These are phyloP conservation scores for Circaetus cinerascens DNA, from an alignment of 2,113 vertebrate species.

Conservation along the genomic window DNA sequence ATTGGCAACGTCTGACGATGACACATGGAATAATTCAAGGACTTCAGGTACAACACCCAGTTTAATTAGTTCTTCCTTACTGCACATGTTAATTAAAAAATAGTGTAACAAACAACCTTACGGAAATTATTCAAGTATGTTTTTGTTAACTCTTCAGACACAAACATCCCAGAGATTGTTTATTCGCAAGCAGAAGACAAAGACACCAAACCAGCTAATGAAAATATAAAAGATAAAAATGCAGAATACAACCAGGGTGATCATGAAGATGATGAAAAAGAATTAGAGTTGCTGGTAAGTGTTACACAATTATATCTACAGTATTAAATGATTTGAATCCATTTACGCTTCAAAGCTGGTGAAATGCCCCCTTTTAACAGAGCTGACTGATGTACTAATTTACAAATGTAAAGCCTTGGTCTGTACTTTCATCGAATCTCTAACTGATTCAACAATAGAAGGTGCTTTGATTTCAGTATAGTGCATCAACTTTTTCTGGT, in stretches of 20 bases:
- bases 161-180: slow-evolving; percentile 71
- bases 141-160: slow-evolving; percentile 70
- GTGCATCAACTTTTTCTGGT: slow-evolving; percentile 60
- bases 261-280: slow-evolving; percentile 71
- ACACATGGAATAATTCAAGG: slow-evolving; percentile 65
- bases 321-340: slow-evolving; percentile 63
- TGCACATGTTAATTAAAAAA: slow-evolving; percentile 33
- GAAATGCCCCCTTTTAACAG: slow-evolving; percentile 58
- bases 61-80: slow-evolving; percentile 56
- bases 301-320: slow-evolving; percentile 64
- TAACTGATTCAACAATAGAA: slow-evolving; percentile 66
- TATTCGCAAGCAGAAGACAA: slow-evolving; percentile 70
- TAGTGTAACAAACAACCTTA: background rate
- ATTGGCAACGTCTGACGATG: slow-evolving; percentile 32
- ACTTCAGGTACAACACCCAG: slow-evolving; percentile 55
- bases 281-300: slow-evolving; percentile 80
- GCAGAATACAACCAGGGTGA: slow-evolving; percentile 40
- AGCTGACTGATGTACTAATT: slow-evolving; percentile 68
- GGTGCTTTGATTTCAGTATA: slow-evolving; percentile 60
- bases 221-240: slow-evolving; percentile 64
- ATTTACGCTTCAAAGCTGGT: slow-evolving; percentile 68
- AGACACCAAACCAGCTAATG: slow-evolving; percentile 26
- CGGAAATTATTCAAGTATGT: background rate
- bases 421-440: slow-evolving; percentile 45
- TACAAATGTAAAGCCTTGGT: slow-evolving; percentile 59